Base-by-base conservation (phyloP, 1,140 invertebrate genomes). In the Chionoecetes opilio region DNA sequence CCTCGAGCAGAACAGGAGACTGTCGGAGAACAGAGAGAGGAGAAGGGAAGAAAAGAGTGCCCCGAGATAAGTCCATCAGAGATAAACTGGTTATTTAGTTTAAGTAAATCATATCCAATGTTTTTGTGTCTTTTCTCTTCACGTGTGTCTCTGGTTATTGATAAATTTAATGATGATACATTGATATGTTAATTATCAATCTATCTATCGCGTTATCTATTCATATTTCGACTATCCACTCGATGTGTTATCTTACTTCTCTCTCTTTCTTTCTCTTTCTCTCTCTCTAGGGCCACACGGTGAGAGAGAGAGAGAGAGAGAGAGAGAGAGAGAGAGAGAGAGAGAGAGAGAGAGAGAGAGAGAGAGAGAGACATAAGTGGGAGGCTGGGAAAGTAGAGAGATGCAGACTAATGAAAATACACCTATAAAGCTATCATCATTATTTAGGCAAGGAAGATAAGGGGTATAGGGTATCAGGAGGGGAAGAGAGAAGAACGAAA, bases 291-390 rank as follows among this genome's bases (percentile, higher is more conserved):
- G 26, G 21, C 8, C 9, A 75, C 9, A 75, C 9, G 6, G 46
- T 21, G 63, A 75, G 63, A 75, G 63, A 75, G 63, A 75, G 63
- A 75, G 63, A 75, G 63, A 75, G 63, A 75, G 63, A 75, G 63
- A 75, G 63, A 75, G 63, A 75, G 63, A 75, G 63, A 75, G 63
- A 75, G 63, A 75, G 63, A 75, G 63, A 75, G 63, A 75, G 63
- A 75, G 63, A 75, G 63, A 75, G 63, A 75, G 63, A 75, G 63
- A 75, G 63, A 75, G 63, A 75, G 63, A 75, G 63, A 75, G 63
- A 75, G 63, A 75, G 63, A 75, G 63, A 75, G 63, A 75, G 63
- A 75, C 21, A 75, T 17, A 75, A 75, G 63, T n/a, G 63, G n/a
- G 63, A 75, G 63, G n/a, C 0, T n/a, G 26, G n/a, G 26, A n/a